These are phyloP conservation scores for Ammodramus savannarum DNA, from an alignment of 2,113 vertebrate species.

Conservation along the genomic window DNA sequence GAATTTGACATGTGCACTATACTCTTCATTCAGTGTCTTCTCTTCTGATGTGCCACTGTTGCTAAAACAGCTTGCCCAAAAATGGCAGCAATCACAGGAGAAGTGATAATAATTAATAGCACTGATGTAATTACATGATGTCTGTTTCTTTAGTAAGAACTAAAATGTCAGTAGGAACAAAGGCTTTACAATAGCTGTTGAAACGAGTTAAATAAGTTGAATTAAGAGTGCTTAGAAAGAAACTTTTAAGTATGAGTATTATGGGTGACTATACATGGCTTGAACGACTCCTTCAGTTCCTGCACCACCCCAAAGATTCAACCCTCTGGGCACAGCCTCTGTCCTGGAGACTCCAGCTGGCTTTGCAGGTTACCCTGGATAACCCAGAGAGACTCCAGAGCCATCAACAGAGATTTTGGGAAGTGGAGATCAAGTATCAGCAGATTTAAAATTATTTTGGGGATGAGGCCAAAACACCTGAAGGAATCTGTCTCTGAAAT, in stretches of 20 bases:
- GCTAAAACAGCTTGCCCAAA: background rate
- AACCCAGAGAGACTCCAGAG: background rate
- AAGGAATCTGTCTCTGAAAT: background rate
- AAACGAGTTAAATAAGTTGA: background rate
- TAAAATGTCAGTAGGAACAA: constrained; percentile 20
- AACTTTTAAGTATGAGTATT: background rate
- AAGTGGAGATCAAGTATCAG: background rate
- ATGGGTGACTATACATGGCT: background rate
- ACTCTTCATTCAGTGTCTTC: background rate
- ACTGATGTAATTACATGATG: constrained; percentile 20
- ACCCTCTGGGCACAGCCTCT: background rate
- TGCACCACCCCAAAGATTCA: background rate
- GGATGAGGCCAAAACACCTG: background rate
- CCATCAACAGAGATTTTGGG: background rate
- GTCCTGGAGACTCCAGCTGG: background rate
- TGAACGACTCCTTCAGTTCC: background rate
- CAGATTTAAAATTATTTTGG: background rate
- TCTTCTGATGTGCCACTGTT: background rate
- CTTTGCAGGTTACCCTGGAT: background rate
- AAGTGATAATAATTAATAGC: constrained; percentile 35
- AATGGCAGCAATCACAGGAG: background rate
- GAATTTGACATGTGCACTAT: background rate
- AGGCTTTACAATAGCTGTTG: background rate
- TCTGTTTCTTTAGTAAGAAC: constrained; percentile 14
- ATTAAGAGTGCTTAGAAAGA: background rate